phyloP scores from a whole-genome alignment of 2,113 vertebrate genomes.

The Eudorcas thomsonii region DNA sequence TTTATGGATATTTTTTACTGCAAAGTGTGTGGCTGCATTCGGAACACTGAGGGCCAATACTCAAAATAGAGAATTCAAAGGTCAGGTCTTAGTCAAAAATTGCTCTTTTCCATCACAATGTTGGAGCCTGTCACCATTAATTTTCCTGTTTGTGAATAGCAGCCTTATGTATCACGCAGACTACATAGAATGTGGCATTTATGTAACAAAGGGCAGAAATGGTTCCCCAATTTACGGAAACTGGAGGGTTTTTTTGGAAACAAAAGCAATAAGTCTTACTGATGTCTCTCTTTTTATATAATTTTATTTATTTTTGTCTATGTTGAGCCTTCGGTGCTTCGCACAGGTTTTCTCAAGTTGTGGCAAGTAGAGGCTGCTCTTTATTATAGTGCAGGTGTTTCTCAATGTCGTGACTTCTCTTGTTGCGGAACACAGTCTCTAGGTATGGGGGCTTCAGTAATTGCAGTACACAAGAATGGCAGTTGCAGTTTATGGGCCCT shows the following conservation, averaged over 20 bases:
- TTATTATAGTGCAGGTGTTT: neutral
- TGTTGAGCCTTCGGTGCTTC: neutral
- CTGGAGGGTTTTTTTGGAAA: neutral
- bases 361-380: neutral
- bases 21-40: neutral
- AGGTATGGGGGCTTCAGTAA: neutral
- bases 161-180: neutral
- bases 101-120: rapidly evolving
- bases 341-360: neutral
- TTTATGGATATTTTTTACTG: neutral
- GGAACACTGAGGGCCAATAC: neutral
- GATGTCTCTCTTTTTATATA: neutral
- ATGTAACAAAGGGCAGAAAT: neutral
- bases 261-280: neutral
- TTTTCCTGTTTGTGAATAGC: neutral
- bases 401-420: neutral
- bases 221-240: neutral
- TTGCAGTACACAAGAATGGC: neutral
- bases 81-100: neutral
- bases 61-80: neutral
- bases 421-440: neutral
- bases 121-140: neutral
- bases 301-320: neutral
- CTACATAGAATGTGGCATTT: neutral
- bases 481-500: neutral